Percentiles rank a stretch among this genome's conserved stretches.
These are phyloP conservation scores for Arctocebus calabarensis DNA, from an alignment of 2,797 vertebrate genomes.

Conservation along the genomic window DNA sequence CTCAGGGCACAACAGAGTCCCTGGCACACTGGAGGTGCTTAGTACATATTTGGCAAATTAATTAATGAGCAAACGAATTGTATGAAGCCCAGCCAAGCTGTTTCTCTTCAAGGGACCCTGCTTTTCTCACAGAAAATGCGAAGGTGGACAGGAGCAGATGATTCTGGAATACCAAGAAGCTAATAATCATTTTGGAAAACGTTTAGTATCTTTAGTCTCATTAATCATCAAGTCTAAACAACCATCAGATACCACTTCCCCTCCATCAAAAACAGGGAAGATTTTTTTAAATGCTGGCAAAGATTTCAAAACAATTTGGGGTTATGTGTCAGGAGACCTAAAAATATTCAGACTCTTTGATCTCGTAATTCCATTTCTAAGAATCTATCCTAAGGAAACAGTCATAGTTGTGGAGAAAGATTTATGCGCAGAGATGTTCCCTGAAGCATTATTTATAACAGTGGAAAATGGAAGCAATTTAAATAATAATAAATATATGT, in stretches of 20 bases:
- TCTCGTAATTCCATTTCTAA: slow-evolving; percentile 73
- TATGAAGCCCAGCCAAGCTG: slow-evolving; percentile 26
- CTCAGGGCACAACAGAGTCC: background rate
- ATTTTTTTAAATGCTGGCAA: background rate
- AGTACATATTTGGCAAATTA: background rate
- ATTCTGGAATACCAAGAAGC: slow-evolving; percentile 45
- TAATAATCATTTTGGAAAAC: slow-evolving; percentile 67
- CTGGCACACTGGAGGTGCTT: background rate
- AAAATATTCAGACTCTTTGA: slow-evolving; percentile 52
- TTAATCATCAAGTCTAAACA: slow-evolving; percentile 71
- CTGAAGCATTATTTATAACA: slow-evolving; percentile 77
- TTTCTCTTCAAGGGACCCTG: slow-evolving; percentile 24
- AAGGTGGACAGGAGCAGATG: slow-evolving; percentile 34
- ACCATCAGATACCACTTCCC: slow-evolving; percentile 8
- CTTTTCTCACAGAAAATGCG: slow-evolving; percentile 68
- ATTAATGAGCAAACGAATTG: slow-evolving; percentile 61
- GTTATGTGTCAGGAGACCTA: slow-evolving; percentile 38
- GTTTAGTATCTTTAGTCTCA: slow-evolving; percentile 21
- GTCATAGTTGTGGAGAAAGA: slow-evolving; percentile 66
- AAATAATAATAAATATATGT: slow-evolving; percentile 79
- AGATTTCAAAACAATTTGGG: slow-evolving; percentile 38
- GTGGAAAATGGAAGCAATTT: slow-evolving; percentile 74
- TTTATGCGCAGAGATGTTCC: slow-evolving; percentile 74
- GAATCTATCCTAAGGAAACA: slow-evolving; percentile 69
- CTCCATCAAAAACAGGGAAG: slow-evolving; percentile 18